Base-by-base conservation (phyloP, 2,113 vertebrate genomes). In the Alectura lathami region DNA sequence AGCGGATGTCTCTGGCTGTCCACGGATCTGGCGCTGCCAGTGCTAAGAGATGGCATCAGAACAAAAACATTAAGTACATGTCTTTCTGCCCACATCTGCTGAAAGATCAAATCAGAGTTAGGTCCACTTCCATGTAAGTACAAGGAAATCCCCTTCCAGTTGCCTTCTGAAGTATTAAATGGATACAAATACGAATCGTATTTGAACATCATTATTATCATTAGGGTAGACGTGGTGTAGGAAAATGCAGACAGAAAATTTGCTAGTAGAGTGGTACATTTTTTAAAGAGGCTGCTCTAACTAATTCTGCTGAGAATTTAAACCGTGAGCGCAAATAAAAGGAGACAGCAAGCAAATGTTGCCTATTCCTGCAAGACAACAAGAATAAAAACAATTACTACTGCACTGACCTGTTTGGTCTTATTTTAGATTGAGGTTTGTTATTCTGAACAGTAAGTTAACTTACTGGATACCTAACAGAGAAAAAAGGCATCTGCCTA, bases 151-250 rank as follows among this genome's bases (percentile, higher is more conserved):
- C 74, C 63, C 38, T 74, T 85, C 30, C n/a, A 57, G 38, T 48
- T 85, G 75, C 63, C 40, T 80, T 81, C 66, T 62, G 48, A 89
- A 81, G 67, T 74, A 88, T 8, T 24, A 1, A 67, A 92, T 69
- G 22, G 27, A 75, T 91, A 24, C 10, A 83, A n/a, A n/a, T n/a
- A n/a, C n/a, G 20, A 48, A n/a, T 68, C 24, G 15, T 87, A 70
- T 48, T 4, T 80, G 40, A 94, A 45, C n/a, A n/a, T n/a, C n/a
- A n/a, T n/a, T n/a, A n/a, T 92, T 88, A 83, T 91, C 91, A 91
- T 63, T 29, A 68, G n/a, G 72, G 12, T 69, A 62, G 63, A 66
- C 1, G 2, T 34, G 74, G 8, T 22, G 60, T 17, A 24, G 23
- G 34, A 51, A 94, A 92, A 83, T 43, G 15, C 53, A 80, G 59